These are phyloP conservation scores for Varroa destructor DNA, from an alignment of 1,140 invertebrate genomes.

Conservation along the genomic window DNA sequence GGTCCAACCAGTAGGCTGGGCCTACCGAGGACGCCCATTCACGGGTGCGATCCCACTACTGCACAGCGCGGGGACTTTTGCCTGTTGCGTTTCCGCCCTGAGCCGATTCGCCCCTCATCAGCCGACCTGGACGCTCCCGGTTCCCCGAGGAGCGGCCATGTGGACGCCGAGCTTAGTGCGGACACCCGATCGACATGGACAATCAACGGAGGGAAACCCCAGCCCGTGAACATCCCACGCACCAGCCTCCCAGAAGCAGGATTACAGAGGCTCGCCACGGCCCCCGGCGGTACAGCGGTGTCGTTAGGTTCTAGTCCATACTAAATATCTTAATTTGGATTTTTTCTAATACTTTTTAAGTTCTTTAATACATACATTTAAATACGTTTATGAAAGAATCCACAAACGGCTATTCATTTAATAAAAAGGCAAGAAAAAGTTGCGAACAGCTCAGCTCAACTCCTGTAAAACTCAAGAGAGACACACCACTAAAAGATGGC, in stretches of 20 bases:
- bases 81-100: slow-evolving; percentile 91
- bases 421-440: too few species aligned
- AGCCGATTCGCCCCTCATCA: slow-evolving; percentile 85
- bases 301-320: background rate
- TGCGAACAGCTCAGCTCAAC: too few species aligned
- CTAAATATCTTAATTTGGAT: background rate
- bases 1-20: slow-evolving; percentile 25
- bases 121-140: slow-evolving; percentile 63
- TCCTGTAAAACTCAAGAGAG: too few species aligned
- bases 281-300: slow-evolving; percentile 34
- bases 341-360: too few species aligned
- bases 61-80: slow-evolving; percentile 87
- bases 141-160: slow-evolving; percentile 69
- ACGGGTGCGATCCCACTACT: slow-evolving; percentile 94
- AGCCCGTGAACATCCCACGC: slow-evolving; percentile 42
- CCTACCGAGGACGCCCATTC: slow-evolving; percentile 53
- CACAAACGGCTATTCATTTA: too few species aligned
- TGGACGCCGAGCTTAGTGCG: slow-evolving; percentile 60
- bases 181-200: slow-evolving; percentile 48
- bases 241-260: slow-evolving; percentile 45
- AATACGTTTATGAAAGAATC: too few species aligned
- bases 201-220: slow-evolving; percentile 41
- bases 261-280: slow-evolving; percentile 46
- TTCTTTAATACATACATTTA: too few species aligned
- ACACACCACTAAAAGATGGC: too few species aligned